A percentile compares a stretch with the other conserved stretches of the same genome.
phyloP scores from a whole-genome alignment of 2,797 vertebrate genomes.

The Chlorospingus semifuscus region DNA sequence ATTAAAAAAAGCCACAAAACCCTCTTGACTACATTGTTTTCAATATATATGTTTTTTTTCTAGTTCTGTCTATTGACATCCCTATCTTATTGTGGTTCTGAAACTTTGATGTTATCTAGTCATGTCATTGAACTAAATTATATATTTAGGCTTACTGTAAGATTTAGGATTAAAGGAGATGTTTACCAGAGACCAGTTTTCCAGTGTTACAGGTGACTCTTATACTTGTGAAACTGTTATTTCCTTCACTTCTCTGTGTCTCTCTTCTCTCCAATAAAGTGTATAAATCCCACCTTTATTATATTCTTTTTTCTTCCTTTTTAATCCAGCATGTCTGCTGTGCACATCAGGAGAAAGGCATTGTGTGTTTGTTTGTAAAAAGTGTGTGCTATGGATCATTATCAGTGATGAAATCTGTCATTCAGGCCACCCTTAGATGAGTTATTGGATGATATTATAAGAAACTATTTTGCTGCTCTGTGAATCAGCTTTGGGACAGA shows the following conservation, averaged over 20 bases:
- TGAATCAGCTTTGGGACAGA: not conserved
- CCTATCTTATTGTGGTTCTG: not conserved
- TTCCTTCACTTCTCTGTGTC: not conserved
- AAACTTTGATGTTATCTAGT: not conserved
- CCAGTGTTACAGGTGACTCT: not conserved
- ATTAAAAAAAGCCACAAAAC: not conserved
- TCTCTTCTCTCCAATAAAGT: not conserved
- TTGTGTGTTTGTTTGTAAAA: not conserved
- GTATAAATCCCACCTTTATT: not conserved
- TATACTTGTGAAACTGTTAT: not conserved
- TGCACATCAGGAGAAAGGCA: not conserved
- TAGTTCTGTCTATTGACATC: not conserved
- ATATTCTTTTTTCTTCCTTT: not conserved
- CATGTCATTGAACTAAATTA: not conserved
- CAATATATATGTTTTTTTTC: not conserved
- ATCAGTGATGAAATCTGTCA: not conserved
- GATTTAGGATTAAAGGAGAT: not conserved
- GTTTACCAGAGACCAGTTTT: not conserved
- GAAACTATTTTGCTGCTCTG: not conserved
- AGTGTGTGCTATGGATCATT: not conserved
- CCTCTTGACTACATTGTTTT: not conserved
- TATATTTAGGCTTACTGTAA: not conserved
- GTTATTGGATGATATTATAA: not conserved
- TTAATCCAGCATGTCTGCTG: not conserved
- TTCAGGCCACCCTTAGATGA: not conserved